Base-by-base conservation (phyloP, 2,888 invertebrate genomes). In the Halictus ligatus region DNA sequence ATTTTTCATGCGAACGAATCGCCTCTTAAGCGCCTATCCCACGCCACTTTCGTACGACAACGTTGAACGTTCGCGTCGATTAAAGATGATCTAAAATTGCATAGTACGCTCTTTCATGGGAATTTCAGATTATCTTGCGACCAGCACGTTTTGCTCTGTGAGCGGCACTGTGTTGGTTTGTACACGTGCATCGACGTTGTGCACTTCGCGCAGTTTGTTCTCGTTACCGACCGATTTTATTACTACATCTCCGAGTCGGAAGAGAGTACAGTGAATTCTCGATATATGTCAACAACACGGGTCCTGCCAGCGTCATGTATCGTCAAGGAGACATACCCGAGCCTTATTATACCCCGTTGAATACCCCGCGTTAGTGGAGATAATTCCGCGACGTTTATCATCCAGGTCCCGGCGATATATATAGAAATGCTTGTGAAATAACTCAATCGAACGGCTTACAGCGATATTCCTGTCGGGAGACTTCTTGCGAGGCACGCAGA, bases 21-120 rank as follows among this genome's bases (percentile, higher is more conserved):
- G 58, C 35, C 48, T 76, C 25, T 64, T 35, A 73, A 35, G 35
- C 35, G 18, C 46, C n/a, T 21, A 71, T 73, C 64, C 29, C 15
- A 46, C 29, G 29, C 8, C 69, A 78, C 54, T 73, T 73, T 79
- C 29, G 3, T 35, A 40, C 35, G 67, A 73, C 73, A 79, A 76
- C 43, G 67, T 48, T n/a, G 10, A 79, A 73, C 58, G 25, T 25
- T 58, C 79, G 21, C 69, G 64, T 78, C 46, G 54, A 21, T 25
- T 29, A 64, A n/a, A 15, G 71, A 2, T 60, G 13, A 72, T 71
- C 75, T 73, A 78, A 78, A 73, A 50, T 48, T 60, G 46, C 83
- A 72, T 72, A 72, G 82, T 72, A 69, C 15, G 6, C 48, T 58
- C 84, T 84, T 79, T 75, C 64, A 84, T 58, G 43, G 43, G 13